Conservation (phyloP, 1,140 invertebrate genomes). For the Drosophila nikananu region DNA sequence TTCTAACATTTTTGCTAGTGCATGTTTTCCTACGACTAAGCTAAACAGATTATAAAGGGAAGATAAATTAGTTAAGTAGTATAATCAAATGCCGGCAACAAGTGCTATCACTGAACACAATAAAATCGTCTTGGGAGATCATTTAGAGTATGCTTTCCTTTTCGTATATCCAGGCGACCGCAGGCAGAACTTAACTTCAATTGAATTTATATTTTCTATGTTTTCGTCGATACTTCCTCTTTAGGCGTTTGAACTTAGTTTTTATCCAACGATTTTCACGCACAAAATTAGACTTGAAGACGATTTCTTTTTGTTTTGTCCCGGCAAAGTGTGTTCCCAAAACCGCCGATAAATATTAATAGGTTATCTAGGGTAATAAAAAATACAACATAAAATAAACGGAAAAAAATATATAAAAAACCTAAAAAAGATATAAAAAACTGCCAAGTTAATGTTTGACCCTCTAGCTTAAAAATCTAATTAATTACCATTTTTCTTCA, state of each 20-base stretch:
- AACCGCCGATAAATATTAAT: slow-evolving; percentile 82
- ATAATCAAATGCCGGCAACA: slow-evolving; percentile 53
- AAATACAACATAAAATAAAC: slow-evolving; percentile 42
- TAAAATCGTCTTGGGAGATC: slow-evolving; percentile 46
- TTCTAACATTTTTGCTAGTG: slow-evolving; percentile 65
- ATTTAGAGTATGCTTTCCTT: slow-evolving; percentile 2
- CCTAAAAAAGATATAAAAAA: slow-evolving; percentile 45
- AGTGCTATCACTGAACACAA: slow-evolving; percentile 20
- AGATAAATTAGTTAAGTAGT: slow-evolving; percentile 71
- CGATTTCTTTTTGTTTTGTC: slow-evolving; percentile 34
- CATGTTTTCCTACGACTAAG: slow-evolving; percentile 74
- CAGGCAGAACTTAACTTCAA: slow-evolving; percentile 12
- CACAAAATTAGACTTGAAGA: slow-evolving; percentile 55
- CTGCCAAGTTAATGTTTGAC: slow-evolving; percentile 79
- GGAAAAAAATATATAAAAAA: slow-evolving; percentile 33
- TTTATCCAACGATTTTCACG: slow-evolving; percentile 48
- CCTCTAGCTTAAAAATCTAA: slow-evolving; percentile 52
- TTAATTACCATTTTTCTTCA: slow-evolving; percentile 6
- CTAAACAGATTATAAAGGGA: slow-evolving; percentile 33
- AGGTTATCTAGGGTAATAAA: slow-evolving; percentile 77
- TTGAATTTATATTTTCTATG: background rate
- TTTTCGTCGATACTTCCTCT: background rate
- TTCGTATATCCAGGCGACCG: slow-evolving; percentile 23
- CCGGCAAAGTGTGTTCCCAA: slow-evolving; percentile 79
- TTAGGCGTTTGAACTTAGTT: slow-evolving; percentile 17